These are phyloP conservation scores for Erythrolamprus reginae DNA, from an alignment of 2,113 vertebrate species.

Conservation along the genomic window DNA sequence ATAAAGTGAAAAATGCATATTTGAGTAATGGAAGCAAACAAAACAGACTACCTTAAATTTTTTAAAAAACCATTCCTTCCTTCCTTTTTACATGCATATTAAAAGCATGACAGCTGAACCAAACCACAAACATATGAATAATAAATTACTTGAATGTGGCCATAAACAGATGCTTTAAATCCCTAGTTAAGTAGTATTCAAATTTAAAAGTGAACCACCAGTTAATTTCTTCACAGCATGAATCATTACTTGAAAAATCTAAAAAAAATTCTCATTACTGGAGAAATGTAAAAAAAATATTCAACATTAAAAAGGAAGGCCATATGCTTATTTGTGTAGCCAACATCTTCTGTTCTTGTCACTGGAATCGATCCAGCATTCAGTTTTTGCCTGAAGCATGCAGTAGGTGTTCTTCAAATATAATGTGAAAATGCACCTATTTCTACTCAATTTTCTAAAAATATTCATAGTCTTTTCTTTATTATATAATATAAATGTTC, in stretches of 20 bases:
- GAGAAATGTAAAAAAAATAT: slow-evolving; percentile 52
- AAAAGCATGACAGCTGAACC: slow-evolving; percentile 29
- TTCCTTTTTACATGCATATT: slow-evolving; percentile 6
- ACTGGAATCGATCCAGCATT: slow-evolving; percentile 52
- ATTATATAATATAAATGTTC: not conserved
- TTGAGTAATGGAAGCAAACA: slow-evolving; percentile 27
- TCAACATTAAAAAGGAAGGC: slow-evolving; percentile 59
- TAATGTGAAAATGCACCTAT: slow-evolving; percentile 18
- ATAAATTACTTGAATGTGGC: slow-evolving; percentile 48
- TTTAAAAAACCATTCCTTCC: slow-evolving; percentile 22
- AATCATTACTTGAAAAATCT: slow-evolving; percentile 46
- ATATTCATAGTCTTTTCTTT: slow-evolving; percentile 13
- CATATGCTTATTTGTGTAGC: slow-evolving; percentile 50
- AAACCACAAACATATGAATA: slow-evolving; percentile 51
- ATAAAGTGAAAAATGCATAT: slow-evolving; percentile 21
- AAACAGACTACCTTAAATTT: slow-evolving; percentile 21
- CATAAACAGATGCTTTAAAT: slow-evolving; percentile 44
- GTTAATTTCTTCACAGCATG: slow-evolving; percentile 54
- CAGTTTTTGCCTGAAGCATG: slow-evolving; percentile 48
- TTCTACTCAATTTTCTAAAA: not conserved
- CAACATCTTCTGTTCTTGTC: slow-evolving; percentile 58
- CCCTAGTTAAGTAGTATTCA: slow-evolving; percentile 55
- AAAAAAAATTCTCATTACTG: too few relatives aligned
- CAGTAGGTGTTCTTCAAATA: slow-evolving; percentile 34
- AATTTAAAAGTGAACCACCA: slow-evolving; percentile 29